phyloP scores from a whole-genome alignment of 2,797 vertebrate species.

The Hipposideros larvatus region DNA sequence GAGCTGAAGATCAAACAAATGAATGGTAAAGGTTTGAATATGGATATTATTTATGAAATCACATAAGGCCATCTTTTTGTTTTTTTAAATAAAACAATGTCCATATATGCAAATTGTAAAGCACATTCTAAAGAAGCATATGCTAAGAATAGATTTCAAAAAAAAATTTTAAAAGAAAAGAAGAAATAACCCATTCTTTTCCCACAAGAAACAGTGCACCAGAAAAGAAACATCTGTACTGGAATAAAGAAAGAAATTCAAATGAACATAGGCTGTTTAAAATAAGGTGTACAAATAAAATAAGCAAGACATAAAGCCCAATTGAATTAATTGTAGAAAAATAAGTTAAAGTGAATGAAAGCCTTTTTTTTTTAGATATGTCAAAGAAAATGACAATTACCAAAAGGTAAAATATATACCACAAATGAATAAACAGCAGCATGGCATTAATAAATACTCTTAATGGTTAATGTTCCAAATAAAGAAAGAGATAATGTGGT shows the following conservation, averaged over 20 bases:
- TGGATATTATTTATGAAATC: slow-evolving; percentile 57
- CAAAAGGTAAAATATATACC: not conserved
- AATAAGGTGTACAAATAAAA: not conserved
- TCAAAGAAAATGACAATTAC: not conserved
- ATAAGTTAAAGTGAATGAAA: not conserved
- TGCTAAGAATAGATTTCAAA: slow-evolving; percentile 2
- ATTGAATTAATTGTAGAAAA: not conserved
- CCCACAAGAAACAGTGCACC: not conserved
- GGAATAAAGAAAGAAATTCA: not conserved
- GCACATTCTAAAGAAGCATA: slow-evolving; percentile 17
- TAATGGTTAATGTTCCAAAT: not conserved
- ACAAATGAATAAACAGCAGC: not conserved
- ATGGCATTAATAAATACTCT: not conserved
- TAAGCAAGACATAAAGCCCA: not conserved
- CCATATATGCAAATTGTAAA: slow-evolving; percentile 65
- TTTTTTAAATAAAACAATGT: slow-evolving; percentile 45
- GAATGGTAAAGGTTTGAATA: slow-evolving; percentile 55
- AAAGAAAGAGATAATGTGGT: not conserved
- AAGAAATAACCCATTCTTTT: not conserved
- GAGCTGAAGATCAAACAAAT: slow-evolving; percentile 57
- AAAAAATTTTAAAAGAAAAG: not conserved
- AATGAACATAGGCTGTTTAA: not conserved
- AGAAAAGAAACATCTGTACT: not conserved
- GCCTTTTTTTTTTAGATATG: not conserved
- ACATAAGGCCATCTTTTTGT: not conserved